These are phyloP conservation scores for Himalopsyche anomala DNA, from an alignment of 2,888 invertebrate genomes.

Conservation along the genomic window DNA sequence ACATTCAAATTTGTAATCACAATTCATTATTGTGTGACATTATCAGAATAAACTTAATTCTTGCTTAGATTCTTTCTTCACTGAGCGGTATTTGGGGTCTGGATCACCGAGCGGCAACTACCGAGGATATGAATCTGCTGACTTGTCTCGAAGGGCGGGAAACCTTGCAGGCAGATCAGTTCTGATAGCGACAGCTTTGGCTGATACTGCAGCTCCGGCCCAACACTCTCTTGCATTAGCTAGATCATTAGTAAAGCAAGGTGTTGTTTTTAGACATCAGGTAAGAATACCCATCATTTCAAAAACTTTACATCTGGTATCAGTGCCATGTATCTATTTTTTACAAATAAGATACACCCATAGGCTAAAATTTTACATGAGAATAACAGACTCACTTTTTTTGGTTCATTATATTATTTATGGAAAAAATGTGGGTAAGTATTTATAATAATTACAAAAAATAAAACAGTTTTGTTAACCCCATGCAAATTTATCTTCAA, in stretches of 20 bases:
- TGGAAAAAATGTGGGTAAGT: too few species aligned
- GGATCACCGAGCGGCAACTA: conserved; percentile 82
- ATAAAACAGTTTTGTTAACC: too few species aligned
- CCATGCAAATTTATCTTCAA: too few species aligned
- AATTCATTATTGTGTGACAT: background rate
- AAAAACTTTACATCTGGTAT: background rate
- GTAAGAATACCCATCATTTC: conserved; percentile 73
- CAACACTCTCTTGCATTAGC: conserved; percentile 92
- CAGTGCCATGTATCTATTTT: background rate
- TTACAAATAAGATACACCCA: background rate
- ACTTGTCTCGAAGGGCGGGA: conserved; percentile 86
- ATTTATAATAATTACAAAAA: too few species aligned
- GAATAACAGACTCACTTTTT: too few species aligned
- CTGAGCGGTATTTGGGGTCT: conserved; percentile 93
- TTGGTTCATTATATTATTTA: too few species aligned
- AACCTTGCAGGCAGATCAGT: conserved; percentile 84
- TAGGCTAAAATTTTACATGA: too few species aligned
- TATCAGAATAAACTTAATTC: background rate
- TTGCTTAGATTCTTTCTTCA: conserved; percentile 87
- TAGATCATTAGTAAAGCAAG: conserved; percentile 87
- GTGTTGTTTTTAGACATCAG: conserved; percentile 90
- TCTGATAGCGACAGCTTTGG: conserved; percentile 88
- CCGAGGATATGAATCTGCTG: conserved; percentile 84
- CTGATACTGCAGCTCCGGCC: conserved; percentile 90
- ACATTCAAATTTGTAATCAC: background rate